Percentiles rank a stretch among this genome's conserved stretches.
These are phyloP conservation scores for Paratrypauchen microcephalus DNA, from an alignment of 2,797 vertebrate genomes.

Conservation along the genomic window DNA sequence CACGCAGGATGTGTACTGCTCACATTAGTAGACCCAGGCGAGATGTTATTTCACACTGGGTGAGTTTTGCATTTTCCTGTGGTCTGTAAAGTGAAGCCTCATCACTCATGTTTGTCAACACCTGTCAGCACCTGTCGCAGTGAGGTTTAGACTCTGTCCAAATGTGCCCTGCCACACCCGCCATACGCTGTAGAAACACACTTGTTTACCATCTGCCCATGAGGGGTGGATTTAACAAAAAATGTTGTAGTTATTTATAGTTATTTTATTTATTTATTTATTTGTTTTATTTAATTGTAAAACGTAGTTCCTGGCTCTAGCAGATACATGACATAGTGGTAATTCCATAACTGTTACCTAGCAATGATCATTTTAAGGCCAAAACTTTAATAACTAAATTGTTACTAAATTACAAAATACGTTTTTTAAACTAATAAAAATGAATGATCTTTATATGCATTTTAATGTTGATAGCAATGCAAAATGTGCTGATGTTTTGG, in stretches of 20 bases:
- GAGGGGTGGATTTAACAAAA: background rate
- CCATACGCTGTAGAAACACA: background rate
- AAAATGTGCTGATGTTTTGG: no score
- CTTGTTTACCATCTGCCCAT: background rate
- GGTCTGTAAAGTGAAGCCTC: slow-evolving; percentile 32
- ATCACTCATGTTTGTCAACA: slow-evolving; percentile 31
- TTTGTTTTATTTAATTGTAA: no score
- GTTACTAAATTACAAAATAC: no score
- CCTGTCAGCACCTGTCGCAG: slow-evolving; percentile 32
- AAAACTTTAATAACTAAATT: no score
- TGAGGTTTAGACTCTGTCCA: slow-evolving; percentile 6
- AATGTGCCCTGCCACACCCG: background rate
- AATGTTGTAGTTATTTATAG: no score
- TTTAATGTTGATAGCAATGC: no score
- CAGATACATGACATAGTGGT: background rate
- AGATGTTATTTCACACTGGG: slow-evolving; percentile 43
- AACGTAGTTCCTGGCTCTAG: background rate
- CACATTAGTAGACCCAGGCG: background rate
- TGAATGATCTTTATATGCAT: no score
- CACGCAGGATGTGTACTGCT: background rate
- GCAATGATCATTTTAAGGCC: no score
- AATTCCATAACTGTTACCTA: no score
- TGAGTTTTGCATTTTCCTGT: slow-evolving; percentile 31
- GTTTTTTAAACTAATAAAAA: no score
- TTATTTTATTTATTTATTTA: no score